Conservation (phyloP, 1,140 invertebrate species). For the Bombus consobrinus region DNA sequence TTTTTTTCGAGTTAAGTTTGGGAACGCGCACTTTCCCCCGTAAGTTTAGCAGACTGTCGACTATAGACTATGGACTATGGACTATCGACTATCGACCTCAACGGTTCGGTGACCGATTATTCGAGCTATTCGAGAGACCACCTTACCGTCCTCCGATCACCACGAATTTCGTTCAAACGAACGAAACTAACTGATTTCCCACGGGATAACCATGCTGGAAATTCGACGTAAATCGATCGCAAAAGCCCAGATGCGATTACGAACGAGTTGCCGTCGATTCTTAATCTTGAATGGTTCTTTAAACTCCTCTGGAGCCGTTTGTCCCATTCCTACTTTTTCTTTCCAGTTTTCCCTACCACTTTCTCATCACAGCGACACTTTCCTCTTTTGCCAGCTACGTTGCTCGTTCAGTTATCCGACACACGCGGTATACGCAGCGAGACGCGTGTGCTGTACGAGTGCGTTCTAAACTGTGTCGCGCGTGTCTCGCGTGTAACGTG, state of each 20-base stretch:
- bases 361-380: neutral
- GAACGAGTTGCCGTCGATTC: constrained; percentile 29
- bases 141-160: constrained; percentile 37
- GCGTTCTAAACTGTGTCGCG: neutral
- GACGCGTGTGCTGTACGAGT: neutral
- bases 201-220: constrained; percentile 60
- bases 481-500: neutral
- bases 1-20: neutral
- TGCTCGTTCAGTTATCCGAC: constrained; percentile 3
- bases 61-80: neutral
- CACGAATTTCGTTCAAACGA: constrained; percentile 57
- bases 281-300: constrained; percentile 38
- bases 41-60: constrained; percentile 34
- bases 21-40: neutral
- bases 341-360: neutral
- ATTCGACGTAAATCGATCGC: constrained; percentile 64
- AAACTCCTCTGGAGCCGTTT: constrained; percentile 18
- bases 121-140: constrained; percentile 32
- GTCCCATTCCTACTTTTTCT: neutral
- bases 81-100: constrained; percentile 50
- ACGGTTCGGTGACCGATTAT: constrained; percentile 63
- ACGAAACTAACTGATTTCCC: constrained; percentile 72
- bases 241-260: constrained; percentile 62
- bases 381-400: neutral
- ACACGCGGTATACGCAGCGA: neutral